Conservation (phyloP, 2,113 vertebrate species). For the Steatornis caripensis region DNA sequence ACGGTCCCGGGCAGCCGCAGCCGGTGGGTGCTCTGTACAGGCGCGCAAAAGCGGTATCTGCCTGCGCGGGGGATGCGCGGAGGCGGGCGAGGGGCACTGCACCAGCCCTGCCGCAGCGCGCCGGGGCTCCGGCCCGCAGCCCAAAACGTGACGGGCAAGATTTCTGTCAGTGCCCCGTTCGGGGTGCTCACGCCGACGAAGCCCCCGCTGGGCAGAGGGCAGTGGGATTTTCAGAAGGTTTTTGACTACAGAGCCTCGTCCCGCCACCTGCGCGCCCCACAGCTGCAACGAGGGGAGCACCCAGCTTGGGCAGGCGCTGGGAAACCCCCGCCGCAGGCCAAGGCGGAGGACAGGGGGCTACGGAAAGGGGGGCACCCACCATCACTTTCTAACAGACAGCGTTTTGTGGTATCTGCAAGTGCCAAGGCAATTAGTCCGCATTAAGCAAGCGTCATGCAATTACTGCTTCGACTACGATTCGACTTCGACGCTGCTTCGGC, state of each 20-base stretch:
- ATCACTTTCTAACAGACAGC: no score
- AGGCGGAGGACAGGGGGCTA: not conserved
- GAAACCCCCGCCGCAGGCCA: no score
- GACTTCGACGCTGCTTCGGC: no score
- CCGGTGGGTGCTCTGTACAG: not conserved
- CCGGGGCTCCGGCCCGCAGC: not conserved
- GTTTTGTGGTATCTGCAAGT: no score
- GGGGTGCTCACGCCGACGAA: not conserved
- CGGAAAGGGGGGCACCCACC: no score
- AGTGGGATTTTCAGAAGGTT: no score
- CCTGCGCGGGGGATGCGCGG: not conserved
- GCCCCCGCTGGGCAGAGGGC: no score
- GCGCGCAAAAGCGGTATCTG: not conserved
- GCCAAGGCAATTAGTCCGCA: not conserved
- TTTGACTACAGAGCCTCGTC: no score
- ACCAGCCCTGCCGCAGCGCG: not conserved
- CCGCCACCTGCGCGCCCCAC: no score
- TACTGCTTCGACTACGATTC: no score
- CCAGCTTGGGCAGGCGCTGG: no score
- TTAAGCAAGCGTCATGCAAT: not conserved
- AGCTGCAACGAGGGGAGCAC: not conserved
- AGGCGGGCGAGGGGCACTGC: not conserved
- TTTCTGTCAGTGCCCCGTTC: not conserved
- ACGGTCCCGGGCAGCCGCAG: no score
- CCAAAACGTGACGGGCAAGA: not conserved